These are phyloP conservation scores for Indicator maculatus DNA, from an alignment of 2,113 vertebrate genomes.

Conservation along the genomic window DNA sequence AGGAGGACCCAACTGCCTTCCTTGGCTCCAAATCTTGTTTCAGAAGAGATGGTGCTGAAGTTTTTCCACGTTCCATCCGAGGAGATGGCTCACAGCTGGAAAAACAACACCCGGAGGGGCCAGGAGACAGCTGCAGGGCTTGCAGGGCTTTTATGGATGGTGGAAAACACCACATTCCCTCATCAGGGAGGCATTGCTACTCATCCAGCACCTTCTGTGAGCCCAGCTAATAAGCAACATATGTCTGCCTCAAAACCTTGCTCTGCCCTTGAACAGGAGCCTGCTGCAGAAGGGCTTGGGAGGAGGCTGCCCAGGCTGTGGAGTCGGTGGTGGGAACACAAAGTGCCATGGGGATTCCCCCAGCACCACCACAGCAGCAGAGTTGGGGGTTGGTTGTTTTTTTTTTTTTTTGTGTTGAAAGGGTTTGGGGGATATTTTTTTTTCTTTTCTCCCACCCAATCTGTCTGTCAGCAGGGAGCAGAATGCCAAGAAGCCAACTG, in stretches of 20 bases:
- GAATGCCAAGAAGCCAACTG: background rate
- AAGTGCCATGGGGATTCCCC: background rate
- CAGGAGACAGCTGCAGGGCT: background rate
- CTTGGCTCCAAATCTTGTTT: background rate
- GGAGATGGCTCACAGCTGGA: background rate
- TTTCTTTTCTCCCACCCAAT: background rate
- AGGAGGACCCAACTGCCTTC: background rate
- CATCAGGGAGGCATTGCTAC: background rate
- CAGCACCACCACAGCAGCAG: background rate
- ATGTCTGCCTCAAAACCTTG: background rate
- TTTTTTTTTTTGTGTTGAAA: too few species aligned
- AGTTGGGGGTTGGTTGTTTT: background rate
- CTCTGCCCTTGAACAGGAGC: background rate
- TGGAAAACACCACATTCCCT: background rate
- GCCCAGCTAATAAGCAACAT: background rate
- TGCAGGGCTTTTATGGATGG: background rate
- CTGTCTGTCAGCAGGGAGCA: background rate
- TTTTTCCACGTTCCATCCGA: background rate
- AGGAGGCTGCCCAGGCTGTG: fast-evolving
- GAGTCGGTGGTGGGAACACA: background rate
- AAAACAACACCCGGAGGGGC: background rate
- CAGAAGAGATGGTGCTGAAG: background rate
- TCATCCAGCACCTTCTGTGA: background rate
- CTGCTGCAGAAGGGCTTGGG: background rate
- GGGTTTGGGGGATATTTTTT: background rate